Conservation (phyloP, 1,140 invertebrate genomes). For the Helicoverpa armigera region DNA sequence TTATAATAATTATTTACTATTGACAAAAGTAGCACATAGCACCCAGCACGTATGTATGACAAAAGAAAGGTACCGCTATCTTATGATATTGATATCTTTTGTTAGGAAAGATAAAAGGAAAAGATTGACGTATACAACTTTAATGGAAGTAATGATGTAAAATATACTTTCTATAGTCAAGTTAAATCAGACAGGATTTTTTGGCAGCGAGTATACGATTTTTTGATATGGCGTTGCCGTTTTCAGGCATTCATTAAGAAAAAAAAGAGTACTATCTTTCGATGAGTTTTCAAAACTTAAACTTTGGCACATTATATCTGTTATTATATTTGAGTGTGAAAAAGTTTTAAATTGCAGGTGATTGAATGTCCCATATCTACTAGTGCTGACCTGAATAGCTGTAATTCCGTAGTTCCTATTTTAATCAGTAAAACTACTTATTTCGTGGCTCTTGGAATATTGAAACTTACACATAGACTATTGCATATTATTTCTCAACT, state of each 20-base stretch:
- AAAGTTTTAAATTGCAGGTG: too few species aligned
- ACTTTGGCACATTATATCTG: too few species aligned
- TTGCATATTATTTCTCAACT: background rate
- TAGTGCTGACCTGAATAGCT: too few species aligned
- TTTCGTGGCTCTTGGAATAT: too few species aligned
- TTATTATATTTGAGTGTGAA: too few species aligned
- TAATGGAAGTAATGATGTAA: background rate
- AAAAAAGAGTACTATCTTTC: too few species aligned
- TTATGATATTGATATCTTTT: slow-evolving; percentile 14
- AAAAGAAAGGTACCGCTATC: background rate
- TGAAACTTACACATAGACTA: background rate
- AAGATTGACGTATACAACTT: background rate
- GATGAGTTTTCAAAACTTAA: too few species aligned
- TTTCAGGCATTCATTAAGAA: too few species aligned
- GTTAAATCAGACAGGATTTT: background rate
- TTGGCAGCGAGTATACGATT: background rate
- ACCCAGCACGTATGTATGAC: background rate
- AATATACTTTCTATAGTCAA: background rate
- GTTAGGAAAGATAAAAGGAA: slow-evolving; percentile 22
- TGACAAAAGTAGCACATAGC: slow-evolving; percentile 3
- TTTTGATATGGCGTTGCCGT: too few species aligned
- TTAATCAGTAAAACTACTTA: too few species aligned
- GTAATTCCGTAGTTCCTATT: too few species aligned
- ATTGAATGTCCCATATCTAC: too few species aligned
- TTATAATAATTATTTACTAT: slow-evolving; percentile 10